A percentile compares a stretch with the other conserved stretches of the same genome.
phyloP scores from a whole-genome alignment of 2,113 vertebrate genomes.

The Fulmarus glacialis region DNA sequence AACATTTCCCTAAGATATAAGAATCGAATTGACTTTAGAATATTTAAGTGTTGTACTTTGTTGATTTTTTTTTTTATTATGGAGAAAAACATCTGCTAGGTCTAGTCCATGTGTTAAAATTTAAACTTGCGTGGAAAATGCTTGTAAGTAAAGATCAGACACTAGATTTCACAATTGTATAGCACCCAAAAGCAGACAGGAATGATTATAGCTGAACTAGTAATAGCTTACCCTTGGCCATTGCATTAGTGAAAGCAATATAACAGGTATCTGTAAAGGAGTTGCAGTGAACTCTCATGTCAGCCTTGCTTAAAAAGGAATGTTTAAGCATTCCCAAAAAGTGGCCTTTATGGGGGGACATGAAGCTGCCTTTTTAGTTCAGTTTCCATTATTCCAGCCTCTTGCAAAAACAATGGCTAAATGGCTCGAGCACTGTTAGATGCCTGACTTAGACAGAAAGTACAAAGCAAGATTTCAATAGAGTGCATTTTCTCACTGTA shows the following conservation, averaged over 20 bases:
- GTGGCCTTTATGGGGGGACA: background rate
- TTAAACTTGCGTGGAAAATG: background rate
- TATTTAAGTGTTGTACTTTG: background rate
- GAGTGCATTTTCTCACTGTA: constrained; percentile 20
- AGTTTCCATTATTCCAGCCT: background rate
- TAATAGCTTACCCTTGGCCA: background rate
- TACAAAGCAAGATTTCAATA: background rate
- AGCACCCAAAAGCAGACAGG: background rate
- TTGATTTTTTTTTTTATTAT: background rate
- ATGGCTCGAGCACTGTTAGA: background rate
- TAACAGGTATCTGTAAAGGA: background rate
- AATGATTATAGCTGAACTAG: background rate
- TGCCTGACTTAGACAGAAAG: background rate
- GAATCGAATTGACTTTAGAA: background rate
- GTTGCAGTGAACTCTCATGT: background rate
- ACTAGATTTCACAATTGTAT: background rate
- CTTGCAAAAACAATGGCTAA: constrained; percentile 14
- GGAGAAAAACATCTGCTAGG: background rate
- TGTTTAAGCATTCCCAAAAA: background rate
- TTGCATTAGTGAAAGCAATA: background rate
- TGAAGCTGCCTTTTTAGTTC: background rate
- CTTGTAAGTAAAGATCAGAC: background rate
- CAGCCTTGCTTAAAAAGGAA: background rate
- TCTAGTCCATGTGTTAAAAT: background rate
- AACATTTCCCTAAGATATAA: background rate